Base-by-base conservation (phyloP, 2,888 invertebrate species). In the Aspidapion aeneum region DNA sequence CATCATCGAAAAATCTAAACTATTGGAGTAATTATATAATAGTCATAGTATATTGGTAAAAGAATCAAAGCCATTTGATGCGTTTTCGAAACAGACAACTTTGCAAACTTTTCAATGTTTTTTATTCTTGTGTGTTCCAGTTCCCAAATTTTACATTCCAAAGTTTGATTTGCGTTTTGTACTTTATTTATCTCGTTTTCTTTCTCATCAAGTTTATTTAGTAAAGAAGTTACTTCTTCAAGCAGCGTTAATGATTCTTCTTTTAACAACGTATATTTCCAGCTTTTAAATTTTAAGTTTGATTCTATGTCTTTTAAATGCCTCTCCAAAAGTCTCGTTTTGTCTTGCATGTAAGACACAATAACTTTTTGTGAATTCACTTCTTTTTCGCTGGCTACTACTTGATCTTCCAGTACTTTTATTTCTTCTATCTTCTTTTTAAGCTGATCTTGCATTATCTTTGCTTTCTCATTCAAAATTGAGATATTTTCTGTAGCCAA, bases 331-430 rank as follows among this genome's bases (percentile, higher is more conserved):
- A 54, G 60, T 55, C 62, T 61, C 48, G 69, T 20, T 17, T 60
- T 54, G 49, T 67, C 63, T 64, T 69, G 61, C 22, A 71, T 20
- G 7, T 67, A 58, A 12, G 17, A 35, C 12, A 67, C 65, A 16
- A 50, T 55, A 9, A 56, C 57, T 58, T 65, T 69, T 63, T 68
- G 66, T 3, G 59, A 57, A n/a, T 57, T 48, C 35, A 70, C 62
- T 59, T 69, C 66, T 56, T 69, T 61, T 56, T 70, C 68, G 35
- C 68, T 67, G 51, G 55, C 50, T 3, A 55, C 58, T 57, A 70
- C 55, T 69, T 70, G 3, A 3, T 80, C 81, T 2, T 82, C 81
- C 21, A 84, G 69, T n/a, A 81, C 81, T 18, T 70, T 63, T 69
- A 82, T 82, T 70, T 70, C 70, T 48, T 66, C 66, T 49, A 66